A percentile compares a stretch with the other conserved stretches of the same genome.
Evolutionary conservation across 2,797 vertebrate genomes (phyloP).

Genomic region (Hydrophis major): DNA sequence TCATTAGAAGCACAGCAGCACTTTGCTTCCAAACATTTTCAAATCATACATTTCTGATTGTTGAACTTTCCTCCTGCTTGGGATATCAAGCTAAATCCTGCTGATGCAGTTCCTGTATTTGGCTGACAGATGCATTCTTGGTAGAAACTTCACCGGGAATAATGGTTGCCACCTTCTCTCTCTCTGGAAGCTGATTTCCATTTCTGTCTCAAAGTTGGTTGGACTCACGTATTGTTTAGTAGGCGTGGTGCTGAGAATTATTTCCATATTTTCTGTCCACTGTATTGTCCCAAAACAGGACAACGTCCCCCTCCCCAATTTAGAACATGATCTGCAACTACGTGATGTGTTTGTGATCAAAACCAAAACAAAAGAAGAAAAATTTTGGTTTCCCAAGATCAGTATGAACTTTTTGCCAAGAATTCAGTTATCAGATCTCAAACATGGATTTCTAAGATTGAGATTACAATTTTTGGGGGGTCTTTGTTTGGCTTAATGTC

Average conservation of each 20-base stretch:
- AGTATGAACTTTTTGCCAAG: neutral
- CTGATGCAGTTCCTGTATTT: constrained; percentile 37
- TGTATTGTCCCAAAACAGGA: neutral
- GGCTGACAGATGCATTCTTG: constrained; percentile 40
- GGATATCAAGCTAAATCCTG: constrained; percentile 25
- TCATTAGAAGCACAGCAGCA: constrained; percentile 30
- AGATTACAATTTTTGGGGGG: neutral
- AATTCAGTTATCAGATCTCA: neutral
- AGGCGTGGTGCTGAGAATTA: neutral
- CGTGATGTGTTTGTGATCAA: neutral
- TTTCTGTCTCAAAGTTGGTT: neutral
- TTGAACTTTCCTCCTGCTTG: constrained; percentile 40
- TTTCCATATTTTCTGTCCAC: neutral
- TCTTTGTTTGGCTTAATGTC: too few species aligned
- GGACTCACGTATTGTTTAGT: neutral
- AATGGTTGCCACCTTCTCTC: neutral
- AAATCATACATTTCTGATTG: constrained; percentile 39
- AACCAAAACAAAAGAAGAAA: neutral
- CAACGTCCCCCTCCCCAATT: too few species aligned
- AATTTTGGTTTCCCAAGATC: neutral
- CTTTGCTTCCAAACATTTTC: constrained; percentile 45
- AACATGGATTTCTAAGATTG: neutral
- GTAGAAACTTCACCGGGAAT: neutral
- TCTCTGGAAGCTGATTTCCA: constrained; percentile 33
- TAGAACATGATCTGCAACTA: neutral